Base-by-base conservation (phyloP, 2,113 vertebrate genomes). In the Poeciliopsis retropinna region DNA sequence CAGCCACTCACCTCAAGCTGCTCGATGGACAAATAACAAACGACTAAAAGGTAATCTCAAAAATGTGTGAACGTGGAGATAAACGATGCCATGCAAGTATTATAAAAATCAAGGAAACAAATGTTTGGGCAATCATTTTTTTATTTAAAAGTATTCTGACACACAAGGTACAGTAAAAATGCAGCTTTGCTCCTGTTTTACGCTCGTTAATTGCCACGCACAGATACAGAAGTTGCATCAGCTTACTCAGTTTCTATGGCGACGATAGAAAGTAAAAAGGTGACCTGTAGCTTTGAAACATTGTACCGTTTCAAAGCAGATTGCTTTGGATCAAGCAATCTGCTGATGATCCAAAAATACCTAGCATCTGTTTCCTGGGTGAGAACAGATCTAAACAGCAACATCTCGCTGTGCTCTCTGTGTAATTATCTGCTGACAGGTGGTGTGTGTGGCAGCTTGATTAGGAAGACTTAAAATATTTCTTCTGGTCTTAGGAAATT, bases 11-110 rank as follows among this genome's bases (percentile, higher is more conserved):
- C 64, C 44, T 75, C 19, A 30, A 87, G 85, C 73, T 78, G 78
- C 63, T 85, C 25, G 2, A 51, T 63, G 75, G 76, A 72, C 69
- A 80, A 77, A 85, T 60, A 60, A 73, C 25, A 41, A 82, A 64
- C 72, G 66, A 30, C 75, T 54, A 32, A 89, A 54, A 86, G 86
- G 82, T 64, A 72, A 88, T 41, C 76, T 82, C 85, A 73, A 85
- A 67, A 60, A 75, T 41, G 80, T 78, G 22, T 25, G 17, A 25
- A 73, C 62, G 67, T 77, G 76, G 68, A 78, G 88, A 82, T 76
- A 72, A 71, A 4, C n/a, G 75, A 80, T 27, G n/a, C 72, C 71
- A 65, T 74, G 72, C 64, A 79, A 78, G 70, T 77, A 76, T 78
- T 71, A 83, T 63, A 39, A 78, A 47, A 76, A 65, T 60, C 32